Evolutionary conservation across 2,797 vertebrate species (phyloP), one percentile per base, ranked within the genome.

Genomic region (Lophotriccus pileatus): DNA sequence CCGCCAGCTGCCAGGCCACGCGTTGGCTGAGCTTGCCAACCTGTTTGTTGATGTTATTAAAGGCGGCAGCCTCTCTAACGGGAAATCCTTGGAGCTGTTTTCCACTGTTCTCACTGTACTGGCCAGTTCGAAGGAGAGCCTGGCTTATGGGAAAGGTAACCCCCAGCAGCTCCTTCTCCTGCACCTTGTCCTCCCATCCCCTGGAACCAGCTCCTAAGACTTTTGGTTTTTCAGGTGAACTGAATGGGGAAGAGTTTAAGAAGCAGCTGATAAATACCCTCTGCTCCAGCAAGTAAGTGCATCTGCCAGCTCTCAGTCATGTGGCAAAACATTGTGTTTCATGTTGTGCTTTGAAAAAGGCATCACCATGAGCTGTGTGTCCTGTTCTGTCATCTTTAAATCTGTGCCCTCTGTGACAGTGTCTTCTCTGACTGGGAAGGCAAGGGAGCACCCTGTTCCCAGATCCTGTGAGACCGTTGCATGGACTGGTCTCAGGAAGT

Each of bases 41-140:
- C 94, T 98, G 13, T 99, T 98, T 97, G 98, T 99, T 90, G 98
- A 98, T 30, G 97, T 98, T 43, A 97, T 99, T 87, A 98, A 98
- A 95, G 97, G 96, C 2, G 98, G 99, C 63, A 98, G 95, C 93
- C 98, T 99, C 93, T 96, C 97, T 60, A 99, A 97, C 17, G 99
- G 99, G 37, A 99, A 99, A 64, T 99, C 99, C 52, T 95, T 99
- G 98, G 99, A 99, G 96, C 96, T 99, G n/a, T 98, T 99, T 63
- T 99, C 99, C 36, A 98, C 99, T 30, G 93, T 99, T 84, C 98
- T 99, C 15, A 99, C 98, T 11, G 98, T 98, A 2, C 95, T 99
- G 66, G 98, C 98, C 30, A 97, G 98, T 63, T 97, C 93, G 0
- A 99, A 98, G 87, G 98, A 99, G 83, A 96, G 94, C 19, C 80